Percentiles rank a stretch among this genome's conserved stretches.
Evolutionary conservation across 2,888 invertebrate genomes (phyloP).

Genomic region (Crocallis elinguaria): DNA sequence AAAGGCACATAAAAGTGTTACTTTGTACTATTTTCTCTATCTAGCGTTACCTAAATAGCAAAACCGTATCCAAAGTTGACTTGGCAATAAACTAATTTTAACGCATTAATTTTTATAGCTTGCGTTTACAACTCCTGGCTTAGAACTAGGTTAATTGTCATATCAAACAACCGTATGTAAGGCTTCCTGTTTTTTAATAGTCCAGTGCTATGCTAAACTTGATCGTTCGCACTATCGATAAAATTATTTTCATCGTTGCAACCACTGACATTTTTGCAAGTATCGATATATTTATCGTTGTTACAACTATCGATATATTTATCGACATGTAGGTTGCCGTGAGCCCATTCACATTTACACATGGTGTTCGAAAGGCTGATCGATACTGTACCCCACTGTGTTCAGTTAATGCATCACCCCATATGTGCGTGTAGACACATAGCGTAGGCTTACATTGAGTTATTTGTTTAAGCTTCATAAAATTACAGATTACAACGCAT

Average conservation of each 20-base stretch:
- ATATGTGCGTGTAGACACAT: slow-evolving; percentile 36
- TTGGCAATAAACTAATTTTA: not conserved
- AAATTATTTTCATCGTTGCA: not conserved
- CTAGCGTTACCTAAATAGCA: too few species aligned
- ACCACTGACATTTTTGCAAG: not conserved
- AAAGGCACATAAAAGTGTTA: too few species aligned
- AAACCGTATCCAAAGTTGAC: too few species aligned
- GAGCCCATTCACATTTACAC: slow-evolving; percentile 59
- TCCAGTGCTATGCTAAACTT: too few species aligned
- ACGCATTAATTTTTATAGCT: too few species aligned
- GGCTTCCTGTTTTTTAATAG: too few species aligned
- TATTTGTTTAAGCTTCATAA: slow-evolving; percentile 27
- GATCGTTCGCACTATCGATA: too few species aligned
- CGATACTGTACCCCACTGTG: slow-evolving; percentile 59
- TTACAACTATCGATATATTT: slow-evolving; percentile 17
- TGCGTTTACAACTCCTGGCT: too few species aligned
- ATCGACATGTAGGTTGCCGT: slow-evolving; percentile 52
- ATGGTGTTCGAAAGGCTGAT: slow-evolving; percentile 69
- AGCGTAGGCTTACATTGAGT: slow-evolving; percentile 5
- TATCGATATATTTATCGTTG: slow-evolving; percentile 32
- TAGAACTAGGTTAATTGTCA: too few species aligned
- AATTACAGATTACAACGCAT: slow-evolving; percentile 9
- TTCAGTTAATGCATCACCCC: slow-evolving; percentile 45
- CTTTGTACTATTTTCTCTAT: too few species aligned
- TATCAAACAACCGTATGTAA: too few species aligned